phyloP scores from a whole-genome alignment of 2,888 invertebrate genomes.

The Lasioglossum lativentre region DNA sequence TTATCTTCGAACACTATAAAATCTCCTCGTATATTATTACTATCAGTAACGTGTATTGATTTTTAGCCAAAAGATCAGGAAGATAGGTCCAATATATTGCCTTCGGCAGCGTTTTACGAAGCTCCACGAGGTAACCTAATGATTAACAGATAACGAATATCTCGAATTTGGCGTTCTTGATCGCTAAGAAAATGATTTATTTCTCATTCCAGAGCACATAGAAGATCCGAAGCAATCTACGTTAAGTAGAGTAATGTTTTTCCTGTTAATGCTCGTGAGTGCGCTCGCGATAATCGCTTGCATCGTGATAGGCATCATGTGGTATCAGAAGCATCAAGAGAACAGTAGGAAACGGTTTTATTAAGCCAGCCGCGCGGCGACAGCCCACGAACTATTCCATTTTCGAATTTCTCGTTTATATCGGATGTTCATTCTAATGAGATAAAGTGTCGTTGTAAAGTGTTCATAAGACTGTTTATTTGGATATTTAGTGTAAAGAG shows the following conservation, averaged over 20 bases:
- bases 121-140: constrained; percentile 90
- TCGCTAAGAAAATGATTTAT: constrained; percentile 12
- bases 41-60: background rate
- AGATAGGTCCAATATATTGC: constrained; percentile 93
- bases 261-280: constrained; percentile 93
- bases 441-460: constrained; percentile 50
- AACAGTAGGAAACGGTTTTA: constrained; percentile 95
- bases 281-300: constrained; percentile 93
- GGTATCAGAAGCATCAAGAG: constrained; percentile 96
- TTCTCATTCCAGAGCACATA: constrained; percentile 88
- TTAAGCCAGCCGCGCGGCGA: constrained; percentile 84
- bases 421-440: constrained; percentile 46
- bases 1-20: background rate
- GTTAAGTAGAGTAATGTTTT: constrained; percentile 95
- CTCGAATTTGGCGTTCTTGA: background rate
- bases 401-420: constrained; percentile 51
- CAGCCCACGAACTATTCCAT: constrained; percentile 16
- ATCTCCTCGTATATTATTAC: background rate
- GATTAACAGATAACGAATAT: background rate
- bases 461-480: constrained; percentile 67
- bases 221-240: constrained; percentile 94
- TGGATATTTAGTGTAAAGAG: constrained; percentile 36
- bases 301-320: constrained; percentile 95
- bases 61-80: constrained; percentile 87
- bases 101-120: constrained; percentile 95